These are phyloP conservation scores for Protaetia brevitarsis DNA, from an alignment of 1,140 invertebrate species.

Conservation along the genomic window DNA sequence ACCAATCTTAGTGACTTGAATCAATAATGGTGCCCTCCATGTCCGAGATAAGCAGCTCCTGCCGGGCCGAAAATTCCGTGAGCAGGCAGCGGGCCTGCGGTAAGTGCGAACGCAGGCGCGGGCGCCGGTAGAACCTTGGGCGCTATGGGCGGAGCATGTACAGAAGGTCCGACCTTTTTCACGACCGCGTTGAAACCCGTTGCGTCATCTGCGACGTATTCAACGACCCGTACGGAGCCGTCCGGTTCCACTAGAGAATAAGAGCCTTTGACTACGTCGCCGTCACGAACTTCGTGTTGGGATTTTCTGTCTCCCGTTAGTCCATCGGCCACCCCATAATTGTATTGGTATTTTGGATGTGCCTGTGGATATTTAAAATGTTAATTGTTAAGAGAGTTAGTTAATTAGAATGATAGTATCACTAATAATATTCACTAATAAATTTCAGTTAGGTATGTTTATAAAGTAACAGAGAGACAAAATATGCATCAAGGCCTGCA, in stretches of 20 bases:
- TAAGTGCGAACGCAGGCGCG: neutral
- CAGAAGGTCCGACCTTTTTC: slow-evolving; percentile 23
- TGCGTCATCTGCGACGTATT: slow-evolving; percentile 26
- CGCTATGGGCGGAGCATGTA: slow-evolving; percentile 8
- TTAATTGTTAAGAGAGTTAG: neutral
- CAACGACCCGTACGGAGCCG: slow-evolving; percentile 23
- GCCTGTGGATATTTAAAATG: neutral
- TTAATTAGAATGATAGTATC: neutral
- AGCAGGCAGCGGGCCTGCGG: too few relatives aligned
- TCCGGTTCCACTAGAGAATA: slow-evolving; percentile 27
- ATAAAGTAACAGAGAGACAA: neutral
- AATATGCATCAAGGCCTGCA: neutral
- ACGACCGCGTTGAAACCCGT: slow-evolving; percentile 27
- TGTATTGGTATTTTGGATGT: slow-evolving; percentile 26
- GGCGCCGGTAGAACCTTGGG: neutral
- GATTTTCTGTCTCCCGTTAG: slow-evolving; percentile 26
- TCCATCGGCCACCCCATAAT: slow-evolving; percentile 24
- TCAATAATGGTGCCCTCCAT: neutral
- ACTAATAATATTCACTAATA: neutral
- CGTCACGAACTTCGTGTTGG: slow-evolving; percentile 26
- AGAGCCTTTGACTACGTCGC: slow-evolving; percentile 23
- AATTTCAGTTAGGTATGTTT: neutral
- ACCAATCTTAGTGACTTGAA: too few relatives aligned
- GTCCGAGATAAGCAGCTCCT: neutral
- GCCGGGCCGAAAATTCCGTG: neutral